These are phyloP conservation scores for Aphelinus certus DNA, from an alignment of 1,140 invertebrate species.

Conservation along the genomic window DNA sequence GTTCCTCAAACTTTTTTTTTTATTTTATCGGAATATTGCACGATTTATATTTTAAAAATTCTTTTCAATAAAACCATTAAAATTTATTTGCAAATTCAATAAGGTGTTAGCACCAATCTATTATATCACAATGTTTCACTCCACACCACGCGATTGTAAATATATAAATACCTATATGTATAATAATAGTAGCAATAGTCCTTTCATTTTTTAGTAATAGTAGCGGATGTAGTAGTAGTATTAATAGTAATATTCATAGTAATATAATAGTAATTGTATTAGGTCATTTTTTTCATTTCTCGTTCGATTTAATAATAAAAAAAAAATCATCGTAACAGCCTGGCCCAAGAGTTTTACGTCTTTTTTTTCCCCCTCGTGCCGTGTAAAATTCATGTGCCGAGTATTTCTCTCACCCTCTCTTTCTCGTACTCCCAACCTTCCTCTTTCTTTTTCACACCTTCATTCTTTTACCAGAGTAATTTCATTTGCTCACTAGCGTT, in stretches of 20 bases:
- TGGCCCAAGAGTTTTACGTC: slow-evolving; percentile 45
- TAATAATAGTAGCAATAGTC: slow-evolving; percentile 52
- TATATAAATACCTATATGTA: slow-evolving; percentile 65
- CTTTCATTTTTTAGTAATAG: slow-evolving; percentile 45
- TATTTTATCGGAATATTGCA: slow-evolving; percentile 63
- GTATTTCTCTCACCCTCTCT: slow-evolving; percentile 48
- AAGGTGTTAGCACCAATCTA: slow-evolving; percentile 69
- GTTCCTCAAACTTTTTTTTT: slow-evolving; percentile 38
- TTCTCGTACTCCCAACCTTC: slow-evolving; percentile 9
- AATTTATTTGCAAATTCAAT: slow-evolving; percentile 66
- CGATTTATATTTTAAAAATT: slow-evolving; percentile 42
- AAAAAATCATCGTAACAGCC: slow-evolving; percentile 58
- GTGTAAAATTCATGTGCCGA: slow-evolving; percentile 53
- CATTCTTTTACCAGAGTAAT: background rate
- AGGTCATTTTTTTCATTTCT: slow-evolving; percentile 49
- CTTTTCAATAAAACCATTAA: slow-evolving; percentile 50
- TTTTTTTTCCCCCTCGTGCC: slow-evolving; percentile 37
- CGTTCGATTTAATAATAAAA: slow-evolving; percentile 54
- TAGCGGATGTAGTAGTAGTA: slow-evolving; percentile 49
- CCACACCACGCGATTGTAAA: slow-evolving; percentile 66
- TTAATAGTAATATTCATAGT: slow-evolving; percentile 51
- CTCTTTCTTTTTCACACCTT: background rate
- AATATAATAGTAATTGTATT: slow-evolving; percentile 49
- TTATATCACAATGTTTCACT: slow-evolving; percentile 68
- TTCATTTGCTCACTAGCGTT: background rate